These are phyloP conservation scores for Zapus hudsonius DNA, from an alignment of 2,113 vertebrate species.

Conservation along the genomic window DNA sequence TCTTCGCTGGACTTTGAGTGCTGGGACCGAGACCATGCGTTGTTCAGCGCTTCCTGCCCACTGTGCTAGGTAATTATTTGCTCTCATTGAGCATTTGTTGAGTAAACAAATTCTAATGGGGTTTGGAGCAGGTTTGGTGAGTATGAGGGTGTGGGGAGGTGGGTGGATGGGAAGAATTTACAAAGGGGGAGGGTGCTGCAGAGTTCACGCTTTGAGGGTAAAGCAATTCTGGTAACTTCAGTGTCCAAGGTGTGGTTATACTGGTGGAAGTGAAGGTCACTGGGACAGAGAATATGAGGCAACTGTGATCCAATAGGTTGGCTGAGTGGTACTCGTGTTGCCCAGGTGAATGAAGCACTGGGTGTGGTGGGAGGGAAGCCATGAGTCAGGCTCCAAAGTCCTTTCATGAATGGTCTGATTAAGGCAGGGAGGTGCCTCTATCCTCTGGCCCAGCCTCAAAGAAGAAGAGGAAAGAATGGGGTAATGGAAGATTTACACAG, in stretches of 20 bases:
- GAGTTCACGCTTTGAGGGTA: conserved; percentile 21
- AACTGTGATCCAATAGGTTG: neutral
- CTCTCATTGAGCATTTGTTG: conserved; percentile 32
- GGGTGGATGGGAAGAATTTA: neutral
- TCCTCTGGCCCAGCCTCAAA: neutral
- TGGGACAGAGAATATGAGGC: neutral
- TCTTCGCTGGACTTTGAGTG: neutral
- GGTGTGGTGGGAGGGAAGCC: conserved; percentile 47
- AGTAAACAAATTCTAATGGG: conserved; percentile 50
- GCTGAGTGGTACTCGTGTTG: neutral
- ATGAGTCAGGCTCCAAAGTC: conserved; percentile 66
- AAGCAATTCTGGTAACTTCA: neutral
- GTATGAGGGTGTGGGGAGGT: neutral
- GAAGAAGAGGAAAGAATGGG: neutral
- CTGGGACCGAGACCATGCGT: neutral
- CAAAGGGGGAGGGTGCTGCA: neutral
- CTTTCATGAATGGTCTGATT: conserved; percentile 24
- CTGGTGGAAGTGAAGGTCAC: conserved; percentile 36
- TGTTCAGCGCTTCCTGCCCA: neutral
- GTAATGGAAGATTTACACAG: neutral
- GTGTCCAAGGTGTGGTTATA: conserved; percentile 3
- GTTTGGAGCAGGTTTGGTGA: conserved; percentile 55
- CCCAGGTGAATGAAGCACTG: neutral
- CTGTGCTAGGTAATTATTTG: conserved; percentile 16
- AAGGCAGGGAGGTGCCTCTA: conserved; percentile 12